Base-by-base conservation (phyloP, 1,140 invertebrate genomes). In the Drosophila varians region DNA sequence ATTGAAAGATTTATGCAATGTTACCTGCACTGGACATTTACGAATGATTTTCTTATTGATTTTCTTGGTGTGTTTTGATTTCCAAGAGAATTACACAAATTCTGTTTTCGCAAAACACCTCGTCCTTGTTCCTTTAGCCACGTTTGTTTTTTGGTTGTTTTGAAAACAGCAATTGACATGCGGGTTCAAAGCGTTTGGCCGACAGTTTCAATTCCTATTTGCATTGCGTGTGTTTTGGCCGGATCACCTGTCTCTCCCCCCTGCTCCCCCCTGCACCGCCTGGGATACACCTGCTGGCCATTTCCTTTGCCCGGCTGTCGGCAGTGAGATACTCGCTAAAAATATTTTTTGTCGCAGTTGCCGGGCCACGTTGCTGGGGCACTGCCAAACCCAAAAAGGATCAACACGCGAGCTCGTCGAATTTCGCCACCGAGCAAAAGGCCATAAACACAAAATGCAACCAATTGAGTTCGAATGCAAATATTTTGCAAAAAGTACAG, bases 381-480 rank as follows among this genome's bases (percentile, higher is more conserved):
- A 62, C 19, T 23, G 42, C 7, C 9, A 61, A 36, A 43, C 14
- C 45, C 52, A 26, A 74, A 70, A 74, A 70, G 68, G 43, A 61
- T 42, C 45, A 36, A 43, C 25, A 31, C 25, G 19, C 54, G 60
- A 64, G 21, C 21, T 18, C 51, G 53, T 78, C 68, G 70, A 53
- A 64, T 84, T 79, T 64, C 52, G 62, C 40, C 82, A 62, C 55
- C 55, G 23, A 75, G 55, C 65, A 65, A 86, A 73, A 66, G 62
- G 82, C 76, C 86, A 86, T 87, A 86, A 87, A 87, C 76, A 80
- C 76, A 87, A 86, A 86, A 87, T 73, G 72, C 76, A 77, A 65
- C 73, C 82, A 87, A 86, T 86, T 86, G 80, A 87, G 76, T 87
- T 80, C 82, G 72, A 76, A 80, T 80, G 82, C 80, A 86, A 86